These are phyloP conservation scores for Punctoribates punctum DNA, from an alignment of 2,888 invertebrate species.

Conservation along the genomic window DNA sequence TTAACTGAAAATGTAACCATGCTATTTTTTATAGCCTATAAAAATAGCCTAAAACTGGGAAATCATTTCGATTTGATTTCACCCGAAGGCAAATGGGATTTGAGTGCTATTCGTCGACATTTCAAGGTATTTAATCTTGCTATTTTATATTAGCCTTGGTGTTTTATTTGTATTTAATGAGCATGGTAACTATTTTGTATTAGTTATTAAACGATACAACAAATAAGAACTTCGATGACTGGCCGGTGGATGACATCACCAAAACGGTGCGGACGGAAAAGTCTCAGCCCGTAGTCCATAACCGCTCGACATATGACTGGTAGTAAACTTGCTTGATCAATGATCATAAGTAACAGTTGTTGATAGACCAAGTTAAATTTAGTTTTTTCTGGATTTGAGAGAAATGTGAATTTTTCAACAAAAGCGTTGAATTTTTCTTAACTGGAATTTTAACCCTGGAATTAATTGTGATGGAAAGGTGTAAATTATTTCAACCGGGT, in stretches of 20 bases:
- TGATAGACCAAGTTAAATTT: too few species aligned
- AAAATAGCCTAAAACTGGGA: conserved; percentile 10
- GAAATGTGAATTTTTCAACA: too few species aligned
- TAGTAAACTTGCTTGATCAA: too few species aligned
- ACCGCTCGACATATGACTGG: background rate
- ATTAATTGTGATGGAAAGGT: too few species aligned
- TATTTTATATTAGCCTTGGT: background rate
- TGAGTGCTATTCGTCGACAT: background rate
- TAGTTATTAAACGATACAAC: conserved; percentile 3
- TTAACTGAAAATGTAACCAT: too few species aligned
- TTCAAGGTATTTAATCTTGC: background rate
- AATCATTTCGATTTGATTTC: conserved; percentile 3
- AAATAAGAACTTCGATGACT: background rate
- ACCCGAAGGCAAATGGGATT: conserved; percentile 11
- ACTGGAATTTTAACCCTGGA: too few species aligned
- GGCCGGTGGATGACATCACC: background rate
- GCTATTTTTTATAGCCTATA: background rate
- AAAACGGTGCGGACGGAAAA: background rate
- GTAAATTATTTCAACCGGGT: too few species aligned
- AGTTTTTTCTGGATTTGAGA: conserved; percentile 1
- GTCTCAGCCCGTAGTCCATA: background rate
- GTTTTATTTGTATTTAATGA: too few species aligned
- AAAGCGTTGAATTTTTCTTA: too few species aligned
- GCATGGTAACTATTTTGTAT: background rate
- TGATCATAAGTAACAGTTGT: too few species aligned